Evolutionary conservation across 2,797 vertebrate genomes (phyloP), one percentile per base, ranked within the genome.

Genomic region (Esox masquinongy): DNA sequence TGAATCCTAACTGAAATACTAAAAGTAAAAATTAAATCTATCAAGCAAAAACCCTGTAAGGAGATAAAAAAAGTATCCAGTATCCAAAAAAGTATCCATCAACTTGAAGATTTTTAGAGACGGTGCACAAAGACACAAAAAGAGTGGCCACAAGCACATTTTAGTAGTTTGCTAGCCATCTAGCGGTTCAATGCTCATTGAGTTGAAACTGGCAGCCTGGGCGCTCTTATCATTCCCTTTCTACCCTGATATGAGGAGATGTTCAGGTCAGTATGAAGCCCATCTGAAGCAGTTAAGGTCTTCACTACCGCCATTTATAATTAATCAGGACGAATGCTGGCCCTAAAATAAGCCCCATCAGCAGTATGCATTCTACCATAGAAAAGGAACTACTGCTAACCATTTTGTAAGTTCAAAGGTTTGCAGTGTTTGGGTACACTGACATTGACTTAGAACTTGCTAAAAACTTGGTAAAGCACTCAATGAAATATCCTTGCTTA

Each of bases 191-290:
- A 51, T 67, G 76, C 39, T 75, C 79, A 75, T 67, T 68, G 29
- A 70, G 68, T 61, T 79, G 63, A 84, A 71, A 74, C 78, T 72
- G 56, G 69, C 64, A 78, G 71, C 34, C 72, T 72, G 70, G 73
- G 77, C 31, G 61, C 61, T 74, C 67, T 76, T 75, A 71, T 74
- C 61, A 74, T 84, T 79, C 75, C 3, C 71, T 74, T 70, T 7
- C 64, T 74, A 70, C 72, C 75, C 53, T 39, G 36, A 39, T 39
- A 39, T n/a, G 8, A 73, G 77, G 77, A 75, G 75, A 29, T 66
- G 66, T 75, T 68, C 76, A 77, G 78, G 53, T 83, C 51, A 67
- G 74, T 79, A 56, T 75, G 26, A 66, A 49, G 59, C 69, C 72
- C 73, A 77, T 77, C 68, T 73, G 79, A 73, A 71, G 68, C 39